Base-by-base conservation (phyloP, 2,113 vertebrate genomes). In the Coptodon rendalli region DNA sequence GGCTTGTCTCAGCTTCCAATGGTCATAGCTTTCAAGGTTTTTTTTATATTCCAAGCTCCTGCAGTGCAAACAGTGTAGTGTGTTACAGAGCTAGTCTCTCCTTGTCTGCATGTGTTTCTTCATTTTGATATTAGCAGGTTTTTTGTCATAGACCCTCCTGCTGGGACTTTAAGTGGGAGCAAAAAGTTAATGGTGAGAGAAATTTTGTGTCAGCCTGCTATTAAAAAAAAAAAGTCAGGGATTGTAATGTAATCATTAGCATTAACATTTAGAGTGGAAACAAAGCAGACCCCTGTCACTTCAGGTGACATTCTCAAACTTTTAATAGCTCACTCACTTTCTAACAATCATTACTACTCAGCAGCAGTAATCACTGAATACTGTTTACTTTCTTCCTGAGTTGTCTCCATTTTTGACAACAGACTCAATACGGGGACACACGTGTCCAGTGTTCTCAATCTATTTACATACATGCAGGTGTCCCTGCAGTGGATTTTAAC, bases 181-280 rank as follows among this genome's bases (percentile, higher is more conserved):
- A 61, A 82, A 34, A 79, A 80, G 76, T 89, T 89, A 88, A 92
- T 86, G 16, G 78, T 27, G 4, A 83, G 6, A 81, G 40, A 43
- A 34, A 6, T 50, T 71, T 61, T 22, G 80, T 84, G 54, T 86
- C 59, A 57, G 53, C 38, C 11, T 57, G 9, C 45, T 29, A 53
- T 82, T 82, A 6, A 7, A 29, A 29, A 24, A 34, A 45, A 52
- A 36, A 48, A 61, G 13, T 1, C 38, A 10, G 2, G 11, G 13
- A 68, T 45, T 50, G 43, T 81, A 52, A 80, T 54, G 17, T 82
- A 80, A 57, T 82, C 56, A 86, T 88, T 54, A 59, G 34, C 54
- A 88, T 89, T 85, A 85, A 59, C 40, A 73, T 90, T 89, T 85
- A 79, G 43, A 88, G 79, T 82, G 45, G 50, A 88, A 38, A 87